Conservation (phyloP, 2,113 vertebrate species). For the Entomyzon cyanotis region DNA sequence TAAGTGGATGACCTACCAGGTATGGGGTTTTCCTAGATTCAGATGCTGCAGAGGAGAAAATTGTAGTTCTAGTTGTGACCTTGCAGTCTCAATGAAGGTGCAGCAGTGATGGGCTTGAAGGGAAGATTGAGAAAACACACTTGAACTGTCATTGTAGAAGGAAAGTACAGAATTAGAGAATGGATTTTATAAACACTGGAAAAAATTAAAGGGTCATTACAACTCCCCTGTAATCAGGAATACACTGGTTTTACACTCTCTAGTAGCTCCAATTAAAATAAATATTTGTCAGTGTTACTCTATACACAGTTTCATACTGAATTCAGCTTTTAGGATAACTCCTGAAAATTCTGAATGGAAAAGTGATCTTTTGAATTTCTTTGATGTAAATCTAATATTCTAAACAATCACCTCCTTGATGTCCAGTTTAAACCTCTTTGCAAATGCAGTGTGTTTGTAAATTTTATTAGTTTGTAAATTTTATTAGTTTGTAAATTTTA, state of each 20-base stretch:
- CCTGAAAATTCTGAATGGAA: not conserved
- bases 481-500: not conserved
- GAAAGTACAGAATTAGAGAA: not conserved
- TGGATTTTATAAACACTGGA: slow-evolving; percentile 34
- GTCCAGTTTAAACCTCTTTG: not conserved
- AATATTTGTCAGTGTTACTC: not conserved
- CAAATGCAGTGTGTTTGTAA: not conserved
- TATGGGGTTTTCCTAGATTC: not conserved
- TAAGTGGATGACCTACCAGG: not conserved
- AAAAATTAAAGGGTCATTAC: not conserved
- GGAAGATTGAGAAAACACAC: not conserved
- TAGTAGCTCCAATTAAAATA: not conserved
- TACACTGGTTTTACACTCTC: not conserved
- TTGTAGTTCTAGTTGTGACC: not conserved
- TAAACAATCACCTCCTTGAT: not conserved
- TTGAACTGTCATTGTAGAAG: not conserved
- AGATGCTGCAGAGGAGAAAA: not conserved
- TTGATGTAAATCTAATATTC: not conserved
- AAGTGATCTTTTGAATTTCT: not conserved
- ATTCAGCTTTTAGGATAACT: not conserved
- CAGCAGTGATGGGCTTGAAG: slow-evolving; percentile 11
- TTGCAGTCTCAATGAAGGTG: not conserved
- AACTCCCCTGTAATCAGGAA: not conserved
- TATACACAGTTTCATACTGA: not conserved
- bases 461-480: not conserved